Evolutionary conservation across 2,113 vertebrate genomes (phyloP).

Genomic region (Micronisus gabar): DNA sequence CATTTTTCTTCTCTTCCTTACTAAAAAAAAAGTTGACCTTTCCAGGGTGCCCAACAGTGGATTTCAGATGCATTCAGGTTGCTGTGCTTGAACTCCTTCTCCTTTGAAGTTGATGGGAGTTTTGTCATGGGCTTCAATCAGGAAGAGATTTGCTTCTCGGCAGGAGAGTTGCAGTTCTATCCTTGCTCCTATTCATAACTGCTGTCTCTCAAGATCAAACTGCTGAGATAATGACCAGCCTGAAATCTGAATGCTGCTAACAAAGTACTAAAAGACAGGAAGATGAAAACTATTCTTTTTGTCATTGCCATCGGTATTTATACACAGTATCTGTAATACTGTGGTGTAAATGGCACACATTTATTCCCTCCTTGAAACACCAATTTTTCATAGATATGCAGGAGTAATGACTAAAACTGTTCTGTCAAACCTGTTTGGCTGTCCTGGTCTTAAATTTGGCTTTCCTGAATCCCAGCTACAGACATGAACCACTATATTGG

Average conservation of each 20-base stretch:
- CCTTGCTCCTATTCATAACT: neutral
- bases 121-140: neutral
- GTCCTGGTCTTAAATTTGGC: neutral
- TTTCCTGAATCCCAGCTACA: neutral
- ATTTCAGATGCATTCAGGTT: slow-evolving; percentile 13
- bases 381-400: neutral
- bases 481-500: neutral
- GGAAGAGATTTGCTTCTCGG: neutral
- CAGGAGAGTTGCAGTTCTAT: neutral
- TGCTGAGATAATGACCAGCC: neutral
- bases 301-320: neutral
- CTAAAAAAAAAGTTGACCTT: neutral
- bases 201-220: neutral
- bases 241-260: neutral
- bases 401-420: neutral
- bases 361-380: neutral
- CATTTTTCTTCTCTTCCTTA: neutral
- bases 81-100: neutral
- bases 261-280: neutral
- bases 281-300: neutral
- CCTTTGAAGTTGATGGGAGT: slow-evolving; percentile 5
- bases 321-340: neutral
- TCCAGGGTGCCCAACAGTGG: neutral
- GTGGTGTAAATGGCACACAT: neutral
- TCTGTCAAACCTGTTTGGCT: neutral